These are phyloP conservation scores for Drosophila carrolli DNA, from an alignment of 1,140 invertebrate species.

Conservation along the genomic window DNA sequence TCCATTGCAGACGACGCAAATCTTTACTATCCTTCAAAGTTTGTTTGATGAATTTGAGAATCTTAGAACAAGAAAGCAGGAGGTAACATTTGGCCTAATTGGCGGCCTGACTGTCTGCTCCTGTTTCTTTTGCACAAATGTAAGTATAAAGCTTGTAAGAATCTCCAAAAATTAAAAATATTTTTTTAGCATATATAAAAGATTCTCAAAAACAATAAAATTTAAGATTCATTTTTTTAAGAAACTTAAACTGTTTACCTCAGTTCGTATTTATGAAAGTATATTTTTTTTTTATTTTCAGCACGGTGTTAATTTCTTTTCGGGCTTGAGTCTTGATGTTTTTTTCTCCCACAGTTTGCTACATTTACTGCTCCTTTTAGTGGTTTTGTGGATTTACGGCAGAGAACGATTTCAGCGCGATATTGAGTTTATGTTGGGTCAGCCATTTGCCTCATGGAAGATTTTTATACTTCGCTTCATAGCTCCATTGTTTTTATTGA, in stretches of 20 bases:
- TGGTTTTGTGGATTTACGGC: slow-evolving; percentile 91
- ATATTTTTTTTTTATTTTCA: background rate
- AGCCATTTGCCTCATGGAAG: slow-evolving; percentile 86
- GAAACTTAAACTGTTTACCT: too few relatives aligned
- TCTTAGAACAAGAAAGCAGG: slow-evolving; percentile 40
- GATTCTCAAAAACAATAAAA: too few relatives aligned
- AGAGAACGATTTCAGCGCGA: slow-evolving; percentile 89
- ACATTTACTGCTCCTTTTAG: slow-evolving; percentile 89
- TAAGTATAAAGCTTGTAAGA: slow-evolving; percentile 22
- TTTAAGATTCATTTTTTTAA: too few relatives aligned
- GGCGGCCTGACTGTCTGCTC: slow-evolving; percentile 44
- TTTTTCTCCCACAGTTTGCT: slow-evolving; percentile 89
- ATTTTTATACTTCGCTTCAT: slow-evolving; percentile 71
- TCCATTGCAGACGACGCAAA: slow-evolving; percentile 51
- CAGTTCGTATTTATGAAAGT: too few relatives aligned
- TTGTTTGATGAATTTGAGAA: slow-evolving; percentile 77
- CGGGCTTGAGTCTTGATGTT: slow-evolving; percentile 84
- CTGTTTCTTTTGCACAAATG: slow-evolving; percentile 62
- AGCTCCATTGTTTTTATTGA: slow-evolving; percentile 57
- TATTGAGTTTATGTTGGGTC: slow-evolving; percentile 92
- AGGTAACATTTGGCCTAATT: slow-evolving; percentile 56
- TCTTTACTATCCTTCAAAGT: slow-evolving; percentile 56
- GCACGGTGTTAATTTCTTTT: slow-evolving; percentile 55
- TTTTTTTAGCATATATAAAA: too few relatives aligned
- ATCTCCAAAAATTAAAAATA: too few relatives aligned